These are phyloP conservation scores for Urocitellus parryii DNA, from an alignment of 2,113 vertebrate species.

Conservation along the genomic window DNA sequence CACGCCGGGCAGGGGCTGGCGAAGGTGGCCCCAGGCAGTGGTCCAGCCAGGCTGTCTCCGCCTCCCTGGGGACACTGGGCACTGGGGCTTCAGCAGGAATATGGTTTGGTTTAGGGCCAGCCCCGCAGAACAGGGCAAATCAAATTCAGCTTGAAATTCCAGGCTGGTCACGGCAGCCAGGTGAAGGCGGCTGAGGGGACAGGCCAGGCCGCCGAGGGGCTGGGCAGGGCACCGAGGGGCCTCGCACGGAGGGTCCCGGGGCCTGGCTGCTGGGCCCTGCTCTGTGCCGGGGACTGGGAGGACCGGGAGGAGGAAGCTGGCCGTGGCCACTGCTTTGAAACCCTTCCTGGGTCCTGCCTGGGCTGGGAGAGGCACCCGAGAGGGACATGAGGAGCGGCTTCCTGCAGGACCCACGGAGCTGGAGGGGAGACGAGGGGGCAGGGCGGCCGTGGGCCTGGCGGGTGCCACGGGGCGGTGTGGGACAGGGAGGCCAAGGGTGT, in stretches of 20 bases:
- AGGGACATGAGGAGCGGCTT: background rate
- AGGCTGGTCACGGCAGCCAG: constrained; percentile 57
- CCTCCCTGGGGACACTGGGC: constrained; percentile 35
- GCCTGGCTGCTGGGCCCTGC: background rate
- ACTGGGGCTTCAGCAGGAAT: constrained; percentile 41
- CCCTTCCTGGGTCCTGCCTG: background rate
- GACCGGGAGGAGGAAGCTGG: background rate
- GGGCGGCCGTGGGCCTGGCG: fast-evolving
- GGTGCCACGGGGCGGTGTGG: fast-evolving
- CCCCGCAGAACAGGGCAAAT: constrained; percentile 66
- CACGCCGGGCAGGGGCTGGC: background rate
- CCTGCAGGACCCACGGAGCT: too few relatives aligned
- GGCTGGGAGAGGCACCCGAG: too few relatives aligned
- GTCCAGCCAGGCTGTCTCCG: constrained; percentile 37
- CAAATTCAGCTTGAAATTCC: constrained; percentile 81
- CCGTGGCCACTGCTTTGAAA: background rate
- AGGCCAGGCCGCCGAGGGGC: background rate
- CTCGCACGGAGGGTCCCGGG: background rate
- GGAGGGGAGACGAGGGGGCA: too few relatives aligned
- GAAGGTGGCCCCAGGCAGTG: constrained; percentile 44
- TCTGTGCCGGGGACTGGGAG: fast-evolving
- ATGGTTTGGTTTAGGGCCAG: constrained; percentile 79
- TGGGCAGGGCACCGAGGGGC: background rate
- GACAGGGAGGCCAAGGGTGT: background rate
- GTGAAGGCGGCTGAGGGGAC: constrained; percentile 44